phyloP scores from a whole-genome alignment of 2,113 vertebrate genomes.

The Aepyceros melampus region DNA sequence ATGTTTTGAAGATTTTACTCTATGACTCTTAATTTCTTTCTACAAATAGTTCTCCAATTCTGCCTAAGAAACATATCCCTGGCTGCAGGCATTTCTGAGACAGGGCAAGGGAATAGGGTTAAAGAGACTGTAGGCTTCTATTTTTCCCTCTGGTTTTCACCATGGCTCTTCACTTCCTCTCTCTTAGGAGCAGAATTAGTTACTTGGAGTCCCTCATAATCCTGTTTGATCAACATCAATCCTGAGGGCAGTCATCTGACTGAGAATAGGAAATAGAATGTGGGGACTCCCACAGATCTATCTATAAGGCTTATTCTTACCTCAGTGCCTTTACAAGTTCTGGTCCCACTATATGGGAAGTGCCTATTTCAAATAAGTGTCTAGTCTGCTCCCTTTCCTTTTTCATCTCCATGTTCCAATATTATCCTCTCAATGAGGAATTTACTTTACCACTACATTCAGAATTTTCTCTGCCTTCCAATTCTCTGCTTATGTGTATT shows the following conservation, averaged over 20 bases:
- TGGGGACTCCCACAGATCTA: background rate
- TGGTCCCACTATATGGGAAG: background rate
- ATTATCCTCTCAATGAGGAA: background rate
- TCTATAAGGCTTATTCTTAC: background rate
- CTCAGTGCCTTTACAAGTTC: background rate
- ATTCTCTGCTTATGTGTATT: background rate
- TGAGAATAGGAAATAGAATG: background rate
- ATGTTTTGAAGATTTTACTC: background rate
- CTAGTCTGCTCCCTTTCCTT: background rate
- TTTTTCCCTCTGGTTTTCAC: background rate
- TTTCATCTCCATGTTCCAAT: background rate
- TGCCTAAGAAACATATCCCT: background rate
- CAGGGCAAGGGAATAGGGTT: background rate
- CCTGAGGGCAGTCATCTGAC: background rate
- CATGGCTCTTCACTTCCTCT: background rate
- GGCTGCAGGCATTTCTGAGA: background rate
- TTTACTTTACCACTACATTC: background rate
- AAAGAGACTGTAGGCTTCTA: background rate
- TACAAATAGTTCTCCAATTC: background rate
- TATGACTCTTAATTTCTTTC: background rate
- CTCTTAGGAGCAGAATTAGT: background rate
- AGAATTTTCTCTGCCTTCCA: background rate
- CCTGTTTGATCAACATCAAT: background rate
- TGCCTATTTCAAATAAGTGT: background rate
- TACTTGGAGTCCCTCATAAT: background rate